Percentiles rank a stretch among this genome's conserved stretches.
Conservation (phyloP, 2,888 invertebrate genomes). For the Hipparchia sbordonii region DNA sequence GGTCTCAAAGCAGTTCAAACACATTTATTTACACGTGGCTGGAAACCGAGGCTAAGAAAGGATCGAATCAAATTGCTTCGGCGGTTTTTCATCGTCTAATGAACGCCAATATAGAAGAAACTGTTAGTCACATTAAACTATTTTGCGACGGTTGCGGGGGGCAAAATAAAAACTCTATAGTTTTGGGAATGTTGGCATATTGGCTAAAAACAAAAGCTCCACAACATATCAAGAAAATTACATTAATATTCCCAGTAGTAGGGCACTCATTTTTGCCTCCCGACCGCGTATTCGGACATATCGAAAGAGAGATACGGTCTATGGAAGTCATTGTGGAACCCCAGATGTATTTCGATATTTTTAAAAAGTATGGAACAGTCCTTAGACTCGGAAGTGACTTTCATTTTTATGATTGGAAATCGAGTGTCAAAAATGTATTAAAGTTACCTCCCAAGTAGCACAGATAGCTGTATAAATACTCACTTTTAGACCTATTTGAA, state of each 20-base stretch:
- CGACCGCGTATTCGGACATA: background rate
- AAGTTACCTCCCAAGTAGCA: background rate
- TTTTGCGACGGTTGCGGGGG: background rate
- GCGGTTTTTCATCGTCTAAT: background rate
- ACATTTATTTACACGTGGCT: constrained; percentile 11
- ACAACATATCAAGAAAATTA: background rate
- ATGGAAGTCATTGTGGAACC: background rate
- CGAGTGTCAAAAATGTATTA: background rate
- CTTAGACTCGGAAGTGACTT: background rate
- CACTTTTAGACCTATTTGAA: no score
- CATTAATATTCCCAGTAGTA: background rate
- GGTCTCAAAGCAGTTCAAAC: background rate
- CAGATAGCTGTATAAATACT: background rate
- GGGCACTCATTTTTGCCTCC: background rate
- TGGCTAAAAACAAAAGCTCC: background rate
- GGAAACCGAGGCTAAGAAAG: background rate
- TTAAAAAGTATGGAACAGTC: background rate
- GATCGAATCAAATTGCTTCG: background rate
- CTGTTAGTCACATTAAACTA: background rate
- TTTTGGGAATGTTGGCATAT: background rate
- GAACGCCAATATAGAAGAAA: background rate
- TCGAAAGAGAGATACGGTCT: background rate
- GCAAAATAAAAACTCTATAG: background rate
- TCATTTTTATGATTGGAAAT: background rate
- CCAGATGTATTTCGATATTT: background rate